A percentile compares a stretch with the other conserved stretches of the same genome.
Conservation (phyloP, 2,113 vertebrate genomes). For the Leptobrachium ailaonicum region DNA sequence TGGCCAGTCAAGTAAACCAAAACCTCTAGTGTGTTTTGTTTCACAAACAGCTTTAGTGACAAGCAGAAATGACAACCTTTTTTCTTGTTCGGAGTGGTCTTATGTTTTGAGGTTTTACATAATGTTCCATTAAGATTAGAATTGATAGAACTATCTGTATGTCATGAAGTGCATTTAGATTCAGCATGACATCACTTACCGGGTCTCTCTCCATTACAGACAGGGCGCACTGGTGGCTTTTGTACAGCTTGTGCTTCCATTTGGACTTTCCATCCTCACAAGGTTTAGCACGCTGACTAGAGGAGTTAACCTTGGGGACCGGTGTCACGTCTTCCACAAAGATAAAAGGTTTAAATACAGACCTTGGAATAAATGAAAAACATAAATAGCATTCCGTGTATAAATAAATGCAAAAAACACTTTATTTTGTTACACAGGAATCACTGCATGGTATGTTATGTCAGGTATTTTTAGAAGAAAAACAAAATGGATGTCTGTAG, state of each 20-base stretch:
- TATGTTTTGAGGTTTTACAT: no score
- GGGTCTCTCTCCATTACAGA: slow-evolving; percentile 66
- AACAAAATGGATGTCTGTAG: no score
- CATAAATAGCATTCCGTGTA: not conserved
- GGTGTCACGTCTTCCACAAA: slow-evolving; percentile 76
- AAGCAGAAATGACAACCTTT: no score
- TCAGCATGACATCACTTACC: slow-evolving; percentile 58
- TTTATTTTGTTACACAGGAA: no score
- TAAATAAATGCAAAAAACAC: no score
- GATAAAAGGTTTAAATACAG: slow-evolving; percentile 83
- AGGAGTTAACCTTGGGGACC: slow-evolving; percentile 75
- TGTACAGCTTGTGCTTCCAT: slow-evolving; percentile 76
- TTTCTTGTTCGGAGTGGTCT: no score
- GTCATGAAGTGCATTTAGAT: not conserved
- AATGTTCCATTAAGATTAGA: no score
- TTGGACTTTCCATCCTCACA: slow-evolving; percentile 52
- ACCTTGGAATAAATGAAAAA: slow-evolving; percentile 60
- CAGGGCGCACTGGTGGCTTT: slow-evolving; percentile 69
- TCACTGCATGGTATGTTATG: no score
- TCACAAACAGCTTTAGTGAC: no score
- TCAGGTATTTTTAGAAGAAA: no score
- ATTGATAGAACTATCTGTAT: not conserved
- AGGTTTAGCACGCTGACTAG: slow-evolving; percentile 68
- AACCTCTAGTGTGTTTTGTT: no score
- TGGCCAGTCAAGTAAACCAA: no score